Evolutionary conservation across 2,797 vertebrate species (phyloP).

Genomic region (Smutsia gigantea): DNA sequence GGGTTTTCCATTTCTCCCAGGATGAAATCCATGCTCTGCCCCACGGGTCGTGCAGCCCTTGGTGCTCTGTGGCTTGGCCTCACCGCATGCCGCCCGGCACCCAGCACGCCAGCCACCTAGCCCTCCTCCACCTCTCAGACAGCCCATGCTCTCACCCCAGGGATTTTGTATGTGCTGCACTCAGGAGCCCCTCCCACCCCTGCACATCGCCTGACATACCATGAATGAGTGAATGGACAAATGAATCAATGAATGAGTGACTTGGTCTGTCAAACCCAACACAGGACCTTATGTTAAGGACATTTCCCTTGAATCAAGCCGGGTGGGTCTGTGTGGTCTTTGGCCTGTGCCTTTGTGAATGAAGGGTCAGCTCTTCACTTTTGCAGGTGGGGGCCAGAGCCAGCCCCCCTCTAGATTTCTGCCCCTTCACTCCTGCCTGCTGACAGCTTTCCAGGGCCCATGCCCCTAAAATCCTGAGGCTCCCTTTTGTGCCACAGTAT

Average conservation of each 20-base stretch:
- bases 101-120: not conserved
- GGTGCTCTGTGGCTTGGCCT: no score
- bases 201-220: not conserved
- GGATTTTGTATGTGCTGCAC: not conserved
- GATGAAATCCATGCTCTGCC: not conserved
- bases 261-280: not conserved
- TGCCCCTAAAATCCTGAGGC: not conserved
- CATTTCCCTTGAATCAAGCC: not conserved
- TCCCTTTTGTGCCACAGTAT: accelerated
- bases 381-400: not conserved
- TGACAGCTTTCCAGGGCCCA: accelerated
- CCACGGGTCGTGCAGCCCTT: not conserved
- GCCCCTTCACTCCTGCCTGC: not conserved
- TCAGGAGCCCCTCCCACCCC: not conserved
- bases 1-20: not conserved
- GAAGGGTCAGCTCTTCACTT: not conserved
- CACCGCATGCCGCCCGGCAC: accelerated
- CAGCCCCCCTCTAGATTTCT: accelerated
- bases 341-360: accelerated
- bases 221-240: not conserved
- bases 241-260: accelerated
- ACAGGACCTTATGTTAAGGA: not conserved
- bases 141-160: not conserved
- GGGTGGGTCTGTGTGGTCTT: not conserved
- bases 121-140: not conserved